Evolutionary conservation across 1,140 invertebrate species (phyloP), one percentile per base, ranked within the genome.

Genomic region (Ceratitis capitata): DNA sequence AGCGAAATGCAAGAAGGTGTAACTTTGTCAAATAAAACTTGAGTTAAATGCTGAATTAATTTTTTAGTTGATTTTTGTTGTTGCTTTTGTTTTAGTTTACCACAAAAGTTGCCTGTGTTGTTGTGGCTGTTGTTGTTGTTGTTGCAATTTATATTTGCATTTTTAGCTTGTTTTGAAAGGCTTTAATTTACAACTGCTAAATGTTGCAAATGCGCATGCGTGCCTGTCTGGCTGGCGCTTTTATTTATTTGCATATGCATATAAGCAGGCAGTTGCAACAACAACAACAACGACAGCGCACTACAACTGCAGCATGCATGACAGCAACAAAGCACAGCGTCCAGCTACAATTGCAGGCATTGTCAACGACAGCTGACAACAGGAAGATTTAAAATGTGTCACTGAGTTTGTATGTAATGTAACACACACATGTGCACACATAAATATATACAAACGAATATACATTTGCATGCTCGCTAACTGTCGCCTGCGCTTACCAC

Each of bases 351-450:
- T 78, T 78, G 69, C 69, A n/a, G 32, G 69, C 69, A 78, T 78
- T 78, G 69, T 78, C 69, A 45, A 23, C 69, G 69, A 78, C 69
- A 78, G 39, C 69, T 78, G 69, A 78, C 69, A 78, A 78, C 69
- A 78, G 69, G 39, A 78, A 78, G 69, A 78, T 78, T 78, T 78
- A 78, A 78, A 78, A 78, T 78, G 69, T 78, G 69, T 78, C 69
- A 78, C 69, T 26, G 35, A 42, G 39, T 78, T 47, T 42, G 69
- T 78, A 69, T 16, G 32, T 19, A 61, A 0, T 6, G 6, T 23
- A 32, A 56, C 19, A 56, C 19, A 56, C 51, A 56, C n/a, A 23
- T 9, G 7, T n/a, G 51, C 51, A 53, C 51, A n/a, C 16, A n/a
- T n/a, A 6, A n/a, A 51, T 3, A 14, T 14, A 19, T 14, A 3